Evolutionary conservation across 1,140 invertebrate species (phyloP).

Genomic region (Araneus ventricosus): DNA sequence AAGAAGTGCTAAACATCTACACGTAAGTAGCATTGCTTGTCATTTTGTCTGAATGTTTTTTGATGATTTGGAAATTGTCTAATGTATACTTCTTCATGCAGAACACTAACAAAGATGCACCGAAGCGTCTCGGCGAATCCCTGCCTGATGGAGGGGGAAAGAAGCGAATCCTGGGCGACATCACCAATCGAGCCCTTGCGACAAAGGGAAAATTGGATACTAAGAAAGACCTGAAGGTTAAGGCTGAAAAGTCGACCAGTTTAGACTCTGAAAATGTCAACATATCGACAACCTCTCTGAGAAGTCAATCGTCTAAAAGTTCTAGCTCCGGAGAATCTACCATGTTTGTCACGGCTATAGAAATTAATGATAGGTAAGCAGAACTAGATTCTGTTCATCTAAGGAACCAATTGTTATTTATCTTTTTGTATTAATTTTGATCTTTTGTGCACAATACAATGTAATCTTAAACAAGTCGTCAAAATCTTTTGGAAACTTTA

Average conservation of each 20-base stretch:
- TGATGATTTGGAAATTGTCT: background rate
- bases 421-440: no score
- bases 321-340: background rate
- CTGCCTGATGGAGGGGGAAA: constrained; percentile 29
- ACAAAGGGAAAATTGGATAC: background rate
- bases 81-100: background rate
- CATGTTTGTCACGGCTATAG: constrained; percentile 19
- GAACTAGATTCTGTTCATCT: background rate
- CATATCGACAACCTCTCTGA: background rate
- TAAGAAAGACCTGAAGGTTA: background rate
- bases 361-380: constrained; percentile 33
- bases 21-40: background rate
- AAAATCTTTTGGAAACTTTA: no score
- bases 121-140: constrained; percentile 48
- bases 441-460: no score
- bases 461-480: no score
- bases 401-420: no score
- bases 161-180: constrained; percentile 59
- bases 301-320: constrained; percentile 8
- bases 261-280: background rate
- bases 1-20: constrained; percentile 20
- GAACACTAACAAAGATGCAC: constrained; percentile 39
- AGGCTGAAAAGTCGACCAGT: background rate
- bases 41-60: background rate
- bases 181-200: constrained; percentile 26